A percentile compares a stretch with the other conserved stretches of the same genome.
Evolutionary conservation across 2,797 vertebrate species (phyloP).

Genomic region (Mormyrus proboscirostris): DNA sequence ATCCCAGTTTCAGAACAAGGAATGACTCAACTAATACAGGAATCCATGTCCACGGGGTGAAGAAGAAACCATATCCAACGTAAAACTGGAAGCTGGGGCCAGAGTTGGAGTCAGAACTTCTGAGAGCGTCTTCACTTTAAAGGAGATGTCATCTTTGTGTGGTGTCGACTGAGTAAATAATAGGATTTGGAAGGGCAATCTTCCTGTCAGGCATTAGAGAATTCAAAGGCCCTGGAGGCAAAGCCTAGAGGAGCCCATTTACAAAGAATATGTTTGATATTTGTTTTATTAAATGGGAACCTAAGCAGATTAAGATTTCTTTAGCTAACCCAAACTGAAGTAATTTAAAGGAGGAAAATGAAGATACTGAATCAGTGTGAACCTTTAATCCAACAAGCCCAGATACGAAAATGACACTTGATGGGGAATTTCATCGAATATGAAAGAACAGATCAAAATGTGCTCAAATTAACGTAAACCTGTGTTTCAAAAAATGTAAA

Average conservation of each 20-base stretch:
- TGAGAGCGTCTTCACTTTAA: slow-evolving; percentile 59
- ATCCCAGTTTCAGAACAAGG: neutral
- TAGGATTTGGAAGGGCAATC: slow-evolving; percentile 65
- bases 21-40: slow-evolving; percentile 21
- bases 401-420: neutral
- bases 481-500: neutral
- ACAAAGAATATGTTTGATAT: slow-evolving; percentile 34
- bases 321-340: slow-evolving; percentile 49
- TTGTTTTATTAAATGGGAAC: slow-evolving; percentile 59
- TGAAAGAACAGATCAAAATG: neutral
- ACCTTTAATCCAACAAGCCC: neutral
- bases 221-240: slow-evolving; percentile 54
- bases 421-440: neutral
- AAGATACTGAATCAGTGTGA: neutral
- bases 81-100: slow-evolving; percentile 58
- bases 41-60: slow-evolving; percentile 54
- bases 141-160: slow-evolving; percentile 66
- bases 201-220: slow-evolving; percentile 67
- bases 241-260: slow-evolving; percentile 25
- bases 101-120: slow-evolving; percentile 54
- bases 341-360: slow-evolving; percentile 45
- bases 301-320: slow-evolving; percentile 59
- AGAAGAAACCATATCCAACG: slow-evolving; percentile 58
- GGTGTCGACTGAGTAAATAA: slow-evolving; percentile 67
- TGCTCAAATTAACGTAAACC: neutral